phyloP scores from a whole-genome alignment of 2,888 invertebrate genomes.

The Habrosyne pyritoides region DNA sequence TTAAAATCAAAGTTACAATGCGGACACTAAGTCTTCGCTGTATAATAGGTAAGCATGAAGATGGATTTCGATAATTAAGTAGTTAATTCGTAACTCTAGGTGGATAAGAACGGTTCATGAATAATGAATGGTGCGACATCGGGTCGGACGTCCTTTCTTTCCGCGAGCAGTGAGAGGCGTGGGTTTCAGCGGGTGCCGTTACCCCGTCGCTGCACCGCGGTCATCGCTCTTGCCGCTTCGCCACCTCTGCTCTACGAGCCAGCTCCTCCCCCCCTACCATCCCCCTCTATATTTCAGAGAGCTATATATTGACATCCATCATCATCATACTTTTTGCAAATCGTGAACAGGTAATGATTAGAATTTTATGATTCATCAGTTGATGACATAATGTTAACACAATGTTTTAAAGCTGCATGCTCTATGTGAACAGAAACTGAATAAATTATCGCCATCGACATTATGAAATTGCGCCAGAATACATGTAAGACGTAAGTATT shows the following conservation, averaged over 20 bases:
- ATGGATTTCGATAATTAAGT: not conserved
- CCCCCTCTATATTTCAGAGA: conserved; percentile 12
- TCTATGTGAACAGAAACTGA: not conserved
- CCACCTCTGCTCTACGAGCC: conserved; percentile 52
- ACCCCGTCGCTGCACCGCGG: conserved; percentile 52
- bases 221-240: conserved; percentile 76
- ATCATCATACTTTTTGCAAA: not conserved
- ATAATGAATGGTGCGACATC: conserved; percentile 6
- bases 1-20: not conserved
- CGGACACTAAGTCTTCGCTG: not conserved
- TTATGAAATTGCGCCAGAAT: too few relatives aligned
- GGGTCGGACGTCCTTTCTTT: conserved; percentile 36
- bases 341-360: not conserved
- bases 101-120: not conserved
- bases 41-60: not conserved
- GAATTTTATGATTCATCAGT: conserved; percentile 21
- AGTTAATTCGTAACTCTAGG: not conserved
- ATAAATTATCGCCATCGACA: not conserved
- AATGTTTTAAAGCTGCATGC: not conserved
- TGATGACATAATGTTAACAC: conserved; percentile 15
- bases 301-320: not conserved
- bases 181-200: conserved; percentile 66
- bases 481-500: not conserved
- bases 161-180: conserved; percentile 43
- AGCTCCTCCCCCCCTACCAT: conserved; percentile 16